phyloP scores from a whole-genome alignment of 2,797 vertebrate genomes.

The Chaetophractus vellerosus region DNA sequence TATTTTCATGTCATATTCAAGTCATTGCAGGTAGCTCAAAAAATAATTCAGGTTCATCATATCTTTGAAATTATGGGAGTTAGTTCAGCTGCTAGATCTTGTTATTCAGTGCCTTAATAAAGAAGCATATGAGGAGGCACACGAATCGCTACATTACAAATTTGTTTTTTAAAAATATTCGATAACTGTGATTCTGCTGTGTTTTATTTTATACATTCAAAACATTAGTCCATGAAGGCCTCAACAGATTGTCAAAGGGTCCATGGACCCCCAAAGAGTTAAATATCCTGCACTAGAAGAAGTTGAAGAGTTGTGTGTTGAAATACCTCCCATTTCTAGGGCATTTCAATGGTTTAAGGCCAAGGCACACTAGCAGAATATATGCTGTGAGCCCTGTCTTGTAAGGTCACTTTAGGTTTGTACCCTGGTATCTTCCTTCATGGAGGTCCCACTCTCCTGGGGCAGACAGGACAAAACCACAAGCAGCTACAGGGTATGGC shows the following conservation, averaged over 20 bases:
- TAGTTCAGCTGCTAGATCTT: conserved; percentile 33
- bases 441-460: not conserved
- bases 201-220: conserved; percentile 60
- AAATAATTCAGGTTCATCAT: conserved; percentile 25
- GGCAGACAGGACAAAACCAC: not conserved
- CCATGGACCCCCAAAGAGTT: not conserved
- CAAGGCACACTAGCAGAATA: conserved; percentile 11
- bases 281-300: not conserved
- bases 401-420: not conserved
- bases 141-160: not conserved
- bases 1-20: conserved; percentile 26
- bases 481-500: not conserved
- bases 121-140: not conserved
- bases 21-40: conserved; percentile 14
- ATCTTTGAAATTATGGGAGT: conserved; percentile 39
- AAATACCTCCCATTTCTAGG: conserved; percentile 15
- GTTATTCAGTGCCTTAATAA: conserved; percentile 38
- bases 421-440: not conserved
- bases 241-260: conserved; percentile 6
- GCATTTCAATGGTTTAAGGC: not conserved
- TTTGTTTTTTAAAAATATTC: conserved; percentile 12
- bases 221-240: conserved; percentile 19
- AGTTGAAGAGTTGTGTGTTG: not conserved
- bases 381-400: not conserved
- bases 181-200: not conserved